Base-by-base conservation (phyloP, 2,888 invertebrate genomes). In the Acrocera orbiculus region DNA sequence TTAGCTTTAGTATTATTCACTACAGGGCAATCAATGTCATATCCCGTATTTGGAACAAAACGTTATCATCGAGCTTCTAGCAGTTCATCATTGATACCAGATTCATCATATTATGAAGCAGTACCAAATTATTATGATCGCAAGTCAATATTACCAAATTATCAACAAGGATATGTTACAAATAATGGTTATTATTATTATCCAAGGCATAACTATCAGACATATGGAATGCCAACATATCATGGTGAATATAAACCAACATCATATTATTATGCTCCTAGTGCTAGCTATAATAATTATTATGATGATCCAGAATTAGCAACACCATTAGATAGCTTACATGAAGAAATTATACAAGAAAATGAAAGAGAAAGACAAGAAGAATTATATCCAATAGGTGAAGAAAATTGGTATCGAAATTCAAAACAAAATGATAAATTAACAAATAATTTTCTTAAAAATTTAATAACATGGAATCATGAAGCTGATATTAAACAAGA, bases 381-480 rank as follows among this genome's bases (percentile, higher is more conserved):
- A 5, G 45, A 45, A 16, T 7, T 42, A 10, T 23, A 30, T 16
- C 39, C 40, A 2, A 26, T 24, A 20, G 73, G 72, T n/a, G 73
- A 73, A 47, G 73, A 74, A 50, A 70, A 70, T 11, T 69, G 70
- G 63, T 74, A 67, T 43, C 26, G 24, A 69, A 40, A 40, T 32
- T 16, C 48, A 56, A 33, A 50, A 55, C 27, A 65, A 65, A 55
- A 64, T 59, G 53, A 66, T 63, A 50, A 40, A 23, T 32, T 41
- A 16, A 45, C 42, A 16, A 46, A 43, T 29, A 44, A 44, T 33
- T 48, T 76, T 52, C 61, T 76, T 35, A 70, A 73, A 47, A 76
- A 76, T 50, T 58, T 75, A 40, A 73, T 73, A 44, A 63, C 73
- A 41, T 68, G 73, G 2, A 72, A 74, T 53, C 38, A 42, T 22